Conservation (phyloP, 2,113 vertebrate genomes). For the Trinectes maculatus region DNA sequence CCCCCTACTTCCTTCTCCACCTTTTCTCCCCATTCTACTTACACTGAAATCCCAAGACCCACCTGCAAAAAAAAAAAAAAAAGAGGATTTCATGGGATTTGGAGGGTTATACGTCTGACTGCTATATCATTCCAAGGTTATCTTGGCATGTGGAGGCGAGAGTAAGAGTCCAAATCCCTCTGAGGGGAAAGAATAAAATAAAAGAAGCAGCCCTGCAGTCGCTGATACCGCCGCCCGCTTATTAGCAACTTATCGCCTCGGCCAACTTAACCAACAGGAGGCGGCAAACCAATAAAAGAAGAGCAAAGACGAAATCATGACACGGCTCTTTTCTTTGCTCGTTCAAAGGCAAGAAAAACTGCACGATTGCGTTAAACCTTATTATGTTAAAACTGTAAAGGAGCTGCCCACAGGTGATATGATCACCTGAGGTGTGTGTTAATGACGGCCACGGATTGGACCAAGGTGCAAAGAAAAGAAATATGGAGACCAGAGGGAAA, state of each 20-base stretch:
- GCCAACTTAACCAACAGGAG: neutral
- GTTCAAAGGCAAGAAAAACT: too few species aligned
- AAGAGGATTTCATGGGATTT: slow-evolving; percentile 2
- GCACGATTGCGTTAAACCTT: too few species aligned
- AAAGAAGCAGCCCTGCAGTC: slow-evolving; percentile 11
- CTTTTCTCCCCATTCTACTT: neutral
- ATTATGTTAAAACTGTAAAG: too few species aligned
- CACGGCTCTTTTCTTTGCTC: neutral
- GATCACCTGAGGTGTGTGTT: neutral
- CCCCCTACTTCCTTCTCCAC: too few species aligned
- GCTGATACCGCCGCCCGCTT: neutral
- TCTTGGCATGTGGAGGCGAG: neutral
- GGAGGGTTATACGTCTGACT: neutral
- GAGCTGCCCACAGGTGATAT: neutral
- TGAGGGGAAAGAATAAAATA: neutral
- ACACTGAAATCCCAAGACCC: slow-evolving; percentile 18
- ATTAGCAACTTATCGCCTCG: neutral
- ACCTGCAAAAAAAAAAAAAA: slow-evolving; percentile 10
- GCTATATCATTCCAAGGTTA: slow-evolving; percentile 14
- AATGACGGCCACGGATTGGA: neutral
- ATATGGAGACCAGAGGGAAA: slow-evolving; percentile 7
- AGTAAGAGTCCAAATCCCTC: slow-evolving; percentile 3
- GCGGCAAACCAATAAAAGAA: neutral
- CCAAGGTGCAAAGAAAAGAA: slow-evolving; percentile 29
- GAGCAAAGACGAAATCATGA: neutral